Base-by-base conservation (phyloP, 2,113 vertebrate species). In the Lathamus discolor region DNA sequence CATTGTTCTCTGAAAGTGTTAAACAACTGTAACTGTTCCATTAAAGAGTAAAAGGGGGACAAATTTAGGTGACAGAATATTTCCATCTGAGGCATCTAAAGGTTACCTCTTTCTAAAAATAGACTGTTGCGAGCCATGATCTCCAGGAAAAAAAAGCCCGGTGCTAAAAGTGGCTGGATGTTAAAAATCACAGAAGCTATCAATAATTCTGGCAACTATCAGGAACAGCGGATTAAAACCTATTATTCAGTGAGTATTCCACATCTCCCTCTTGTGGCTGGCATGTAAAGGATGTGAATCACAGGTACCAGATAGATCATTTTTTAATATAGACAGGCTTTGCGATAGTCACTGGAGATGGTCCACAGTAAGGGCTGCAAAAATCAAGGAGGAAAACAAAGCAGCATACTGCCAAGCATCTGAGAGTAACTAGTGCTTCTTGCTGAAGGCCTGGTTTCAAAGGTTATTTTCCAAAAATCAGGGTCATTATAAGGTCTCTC, bases 261-360 rank as follows among this genome's bases (percentile, higher is more conserved):
- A 95, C 66, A 95, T 41, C 96, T 52, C 96, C 96, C 96, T 95
- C 96, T 96, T 90, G 95, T 96, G 96, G 96, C 76, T 96, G 76
- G 31, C 62, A 20, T 1, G 48, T 49, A 90, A 80, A 93, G 88
- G 86, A 93, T 84, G 73, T n/a, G 57, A 68, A 24, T 81, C n/a
- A 44, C 10, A 31, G 17, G 72, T 88, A 81, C 6, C 23, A 44
- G 37, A n/a, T 35, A 51, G 70, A 69, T 29, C 8, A 77, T 22
- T 37, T 44, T 79, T 81, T 79, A 59, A 19, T 28, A 46, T 4
- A 63, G 44, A 61, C 3, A 5, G 10, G 12, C 67, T 93, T 90
- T 59, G 52, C 61, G 35, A 12, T 39, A 39, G 43, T 51, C 63
- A 66, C 20, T 33, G 75, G 83, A 75, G 51, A 48, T 28, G 24